phyloP scores from a whole-genome alignment of 2,113 vertebrate genomes.

The Pelecanoides urinatrix region DNA sequence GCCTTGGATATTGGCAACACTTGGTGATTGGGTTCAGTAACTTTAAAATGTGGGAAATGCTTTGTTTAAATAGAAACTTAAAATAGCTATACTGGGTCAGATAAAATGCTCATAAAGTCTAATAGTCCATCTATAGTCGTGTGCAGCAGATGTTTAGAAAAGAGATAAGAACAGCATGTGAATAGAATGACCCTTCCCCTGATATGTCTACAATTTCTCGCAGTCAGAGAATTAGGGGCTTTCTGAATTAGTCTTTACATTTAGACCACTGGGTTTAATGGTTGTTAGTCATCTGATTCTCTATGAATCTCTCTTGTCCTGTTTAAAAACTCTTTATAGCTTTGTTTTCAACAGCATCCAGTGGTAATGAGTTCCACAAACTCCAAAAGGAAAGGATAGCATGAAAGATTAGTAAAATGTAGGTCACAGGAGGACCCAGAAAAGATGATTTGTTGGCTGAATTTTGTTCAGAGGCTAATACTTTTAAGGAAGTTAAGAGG shows the following conservation, averaged over 20 bases:
- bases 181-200: not conserved
- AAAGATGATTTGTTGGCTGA: not conserved
- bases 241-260: not conserved
- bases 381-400: not conserved
- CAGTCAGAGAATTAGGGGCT: not conserved
- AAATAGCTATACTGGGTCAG: not conserved
- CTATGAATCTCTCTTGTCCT: not conserved
- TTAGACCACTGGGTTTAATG: not conserved
- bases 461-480: not conserved
- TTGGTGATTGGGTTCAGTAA: not conserved
- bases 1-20: not conserved
- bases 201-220: accelerated
- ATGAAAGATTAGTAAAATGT: not conserved
- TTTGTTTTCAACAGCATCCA: not conserved
- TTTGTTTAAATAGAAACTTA: not conserved
- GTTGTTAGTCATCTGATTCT: not conserved
- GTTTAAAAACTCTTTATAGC: not conserved
- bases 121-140: not conserved
- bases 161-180: not conserved
- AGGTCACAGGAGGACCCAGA: not conserved
- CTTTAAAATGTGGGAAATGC: not conserved
- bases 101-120: not conserved
- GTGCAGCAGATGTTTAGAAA: not conserved
- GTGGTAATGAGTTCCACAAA: not conserved
- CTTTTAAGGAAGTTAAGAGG: not conserved